These are phyloP conservation scores for Cremastinae sp. DNA, from an alignment of 2,888 invertebrate species.

Conservation along the genomic window DNA sequence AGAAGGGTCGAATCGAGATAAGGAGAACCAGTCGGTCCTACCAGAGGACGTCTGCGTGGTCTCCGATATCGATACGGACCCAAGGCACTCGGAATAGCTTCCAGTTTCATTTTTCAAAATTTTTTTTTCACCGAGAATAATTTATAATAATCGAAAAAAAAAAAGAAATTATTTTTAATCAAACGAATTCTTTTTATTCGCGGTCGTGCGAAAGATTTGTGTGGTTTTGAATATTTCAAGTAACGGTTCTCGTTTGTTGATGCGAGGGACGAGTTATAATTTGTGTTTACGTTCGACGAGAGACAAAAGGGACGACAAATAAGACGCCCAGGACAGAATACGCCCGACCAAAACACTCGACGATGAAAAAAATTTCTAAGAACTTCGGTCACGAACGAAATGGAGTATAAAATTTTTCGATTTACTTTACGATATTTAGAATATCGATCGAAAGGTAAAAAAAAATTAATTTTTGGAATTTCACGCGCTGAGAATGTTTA, in stretches of 20 bases:
- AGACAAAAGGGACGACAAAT: conserved; percentile 16
- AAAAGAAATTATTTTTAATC: too few species aligned
- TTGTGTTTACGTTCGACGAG: conserved; percentile 48
- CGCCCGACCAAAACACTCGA: conserved; percentile 2
- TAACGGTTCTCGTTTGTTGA: conserved; percentile 28
- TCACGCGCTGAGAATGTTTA: conserved; percentile 11
- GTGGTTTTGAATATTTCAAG: conserved; percentile 6
- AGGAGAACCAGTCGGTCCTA: conserved; percentile 76
- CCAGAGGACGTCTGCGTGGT: conserved; percentile 72
- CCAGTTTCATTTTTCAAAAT: conserved; percentile 67
- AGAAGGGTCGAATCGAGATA: conserved; percentile 73
- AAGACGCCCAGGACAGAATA: not conserved
- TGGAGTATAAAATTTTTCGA: conserved; percentile 11
- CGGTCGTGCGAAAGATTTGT: conserved; percentile 33
- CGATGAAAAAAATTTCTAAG: conserved; percentile 10
- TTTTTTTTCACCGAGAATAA: too few species aligned
- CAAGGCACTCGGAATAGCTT: conserved; percentile 54
- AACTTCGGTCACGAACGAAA: conserved; percentile 5
- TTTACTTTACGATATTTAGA: conserved; percentile 21
- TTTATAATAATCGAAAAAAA: too few species aligned
- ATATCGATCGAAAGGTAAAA: conserved; percentile 29
- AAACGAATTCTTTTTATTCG: too few species aligned
- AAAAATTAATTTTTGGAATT: conserved; percentile 8
- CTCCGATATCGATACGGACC: conserved; percentile 72
- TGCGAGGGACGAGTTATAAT: conserved; percentile 31